phyloP scores from a whole-genome alignment of 2,797 vertebrate genomes.

The Hippopotamyrus pictus region DNA sequence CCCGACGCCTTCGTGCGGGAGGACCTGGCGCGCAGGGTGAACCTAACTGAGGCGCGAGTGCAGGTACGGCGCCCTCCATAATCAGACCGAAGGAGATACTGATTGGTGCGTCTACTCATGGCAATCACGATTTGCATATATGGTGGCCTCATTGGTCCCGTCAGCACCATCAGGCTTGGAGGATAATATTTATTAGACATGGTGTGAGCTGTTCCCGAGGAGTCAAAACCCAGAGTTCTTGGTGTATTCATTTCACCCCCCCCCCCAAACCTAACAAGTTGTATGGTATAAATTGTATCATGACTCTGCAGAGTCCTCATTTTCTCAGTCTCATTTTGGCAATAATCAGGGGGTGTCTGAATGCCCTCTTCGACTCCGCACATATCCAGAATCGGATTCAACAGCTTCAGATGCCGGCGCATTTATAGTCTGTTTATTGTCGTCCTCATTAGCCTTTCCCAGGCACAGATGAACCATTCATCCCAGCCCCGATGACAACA shows the following conservation, averaged over 20 bases:
- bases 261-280: not conserved
- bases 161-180: not conserved
- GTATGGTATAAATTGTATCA: not conserved
- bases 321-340: not conserved
- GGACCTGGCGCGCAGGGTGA: conserved; percentile 92
- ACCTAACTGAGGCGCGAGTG: conserved; percentile 90
- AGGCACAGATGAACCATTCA: not conserved
- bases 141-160: not conserved
- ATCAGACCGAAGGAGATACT: not conserved
- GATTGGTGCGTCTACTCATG: not conserved
- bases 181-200: not conserved
- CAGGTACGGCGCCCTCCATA: conserved; percentile 63
- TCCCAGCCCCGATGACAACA: not conserved
- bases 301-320: not conserved
- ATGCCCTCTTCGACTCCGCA: not conserved
- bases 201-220: not conserved
- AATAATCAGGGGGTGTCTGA: not conserved
- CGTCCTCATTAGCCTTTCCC: not conserved
- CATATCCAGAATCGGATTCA: not conserved
- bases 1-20: conserved; percentile 96
- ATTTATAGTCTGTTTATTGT: not conserved
- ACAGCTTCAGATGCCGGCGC: not conserved
- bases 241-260: not conserved
- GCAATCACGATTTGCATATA: not conserved
- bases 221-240: not conserved